A percentile compares a stretch with the other conserved stretches of the same genome.
phyloP scores from a whole-genome alignment of 2,797 vertebrate species.

The Paratrypauchen microcephalus region DNA sequence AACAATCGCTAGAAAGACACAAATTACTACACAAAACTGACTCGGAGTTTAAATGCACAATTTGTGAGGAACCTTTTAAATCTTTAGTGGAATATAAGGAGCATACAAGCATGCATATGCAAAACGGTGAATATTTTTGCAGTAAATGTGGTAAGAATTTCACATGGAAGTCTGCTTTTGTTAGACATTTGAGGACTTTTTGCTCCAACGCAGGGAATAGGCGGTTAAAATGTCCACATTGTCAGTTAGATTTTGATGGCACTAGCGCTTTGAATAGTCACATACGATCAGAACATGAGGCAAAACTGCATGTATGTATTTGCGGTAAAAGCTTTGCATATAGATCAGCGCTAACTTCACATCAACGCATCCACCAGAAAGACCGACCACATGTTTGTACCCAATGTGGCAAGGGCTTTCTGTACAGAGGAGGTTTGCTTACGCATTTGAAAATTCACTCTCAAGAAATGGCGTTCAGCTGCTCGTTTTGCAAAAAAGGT shows the following conservation, averaged over 20 bases:
- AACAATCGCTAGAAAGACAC: conserved; percentile 78
- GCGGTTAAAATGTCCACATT: conserved; percentile 56
- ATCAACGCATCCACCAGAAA: conserved; percentile 67
- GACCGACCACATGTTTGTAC: conserved; percentile 68
- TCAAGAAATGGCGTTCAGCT: conserved; percentile 72
- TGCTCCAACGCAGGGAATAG: not conserved
- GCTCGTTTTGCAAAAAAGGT: conserved; percentile 72
- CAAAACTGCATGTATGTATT: conserved; percentile 60
- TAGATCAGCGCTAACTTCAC: conserved; percentile 68
- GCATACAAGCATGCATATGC: conserved; percentile 58
- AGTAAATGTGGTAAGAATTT: conserved; percentile 65
- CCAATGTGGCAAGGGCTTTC: conserved; percentile 73
- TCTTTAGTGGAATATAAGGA: conserved; percentile 48
- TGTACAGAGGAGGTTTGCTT: conserved; percentile 67
- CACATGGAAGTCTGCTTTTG: conserved; percentile 67
- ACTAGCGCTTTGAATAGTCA: conserved; percentile 57
- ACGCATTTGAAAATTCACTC: conserved; percentile 78
- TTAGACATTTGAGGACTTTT: conserved; percentile 71
- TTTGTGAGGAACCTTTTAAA: conserved; percentile 74
- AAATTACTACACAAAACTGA: conserved; percentile 71
- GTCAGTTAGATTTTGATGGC: conserved; percentile 58
- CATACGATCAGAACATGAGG: conserved; percentile 61
- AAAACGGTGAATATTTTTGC: conserved; percentile 62
- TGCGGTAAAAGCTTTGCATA: conserved; percentile 76
- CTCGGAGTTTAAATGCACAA: conserved; percentile 62